These are phyloP conservation scores for Yponomeuta sedellus DNA, from an alignment of 2,888 invertebrate genomes.

Conservation along the genomic window DNA sequence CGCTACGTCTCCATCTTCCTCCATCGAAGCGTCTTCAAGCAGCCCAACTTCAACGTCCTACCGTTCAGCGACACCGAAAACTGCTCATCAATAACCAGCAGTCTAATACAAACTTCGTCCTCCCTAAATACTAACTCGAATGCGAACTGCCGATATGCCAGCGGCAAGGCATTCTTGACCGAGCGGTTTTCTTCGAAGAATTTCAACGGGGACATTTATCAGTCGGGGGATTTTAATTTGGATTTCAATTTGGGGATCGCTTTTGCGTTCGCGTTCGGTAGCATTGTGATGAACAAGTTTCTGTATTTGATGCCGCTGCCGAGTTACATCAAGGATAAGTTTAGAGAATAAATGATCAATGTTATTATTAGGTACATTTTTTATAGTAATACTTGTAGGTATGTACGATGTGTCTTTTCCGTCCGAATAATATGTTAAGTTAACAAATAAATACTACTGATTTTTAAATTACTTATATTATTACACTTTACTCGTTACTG, in stretches of 20 bases:
- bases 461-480: too few species aligned
- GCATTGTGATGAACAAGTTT: constrained; percentile 89
- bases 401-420: background rate
- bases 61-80: constrained; percentile 72
- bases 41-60: constrained; percentile 70
- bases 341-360: constrained; percentile 77
- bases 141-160: constrained; percentile 80
- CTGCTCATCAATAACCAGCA: constrained; percentile 71
- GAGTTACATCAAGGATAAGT: constrained; percentile 89
- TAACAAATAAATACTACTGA: too few species aligned
- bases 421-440: background rate
- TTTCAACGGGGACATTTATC: constrained; percentile 72
- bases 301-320: constrained; percentile 91
- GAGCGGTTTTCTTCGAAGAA: constrained; percentile 81
- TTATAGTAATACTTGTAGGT: too few species aligned
- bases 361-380: background rate
- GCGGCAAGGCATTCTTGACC: constrained; percentile 82
- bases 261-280: constrained; percentile 87
- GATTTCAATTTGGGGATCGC: constrained; percentile 89
- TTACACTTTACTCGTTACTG: background rate
- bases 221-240: constrained; percentile 78
- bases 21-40: constrained; percentile 82
- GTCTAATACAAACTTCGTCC: constrained; percentile 72
- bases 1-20: constrained; percentile 87
- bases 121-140: constrained; percentile 68